phyloP scores from a whole-genome alignment of 1,140 invertebrate species.

The Goniozus legneri region DNA sequence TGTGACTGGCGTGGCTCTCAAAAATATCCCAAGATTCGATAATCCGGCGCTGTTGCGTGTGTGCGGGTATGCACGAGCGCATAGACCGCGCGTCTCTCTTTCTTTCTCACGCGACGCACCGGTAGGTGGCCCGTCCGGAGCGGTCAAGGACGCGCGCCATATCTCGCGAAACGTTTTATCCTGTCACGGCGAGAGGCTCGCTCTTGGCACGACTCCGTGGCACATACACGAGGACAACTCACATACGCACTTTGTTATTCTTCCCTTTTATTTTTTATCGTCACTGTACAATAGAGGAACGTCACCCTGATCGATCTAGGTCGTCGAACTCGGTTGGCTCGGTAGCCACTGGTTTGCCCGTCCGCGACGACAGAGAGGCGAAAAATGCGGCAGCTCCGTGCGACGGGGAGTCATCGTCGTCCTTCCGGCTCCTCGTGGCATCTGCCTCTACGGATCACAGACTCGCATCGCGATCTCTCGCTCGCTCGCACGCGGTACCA shows the following conservation, averaged over 20 bases:
- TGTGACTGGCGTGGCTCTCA: conserved; percentile 2
- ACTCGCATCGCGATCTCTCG: not conserved
- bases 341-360: not conserved
- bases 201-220: too few relatives aligned
- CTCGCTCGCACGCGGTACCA: not conserved
- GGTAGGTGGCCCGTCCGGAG: too few relatives aligned
- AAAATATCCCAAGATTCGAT: too few relatives aligned
- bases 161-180: not conserved
- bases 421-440: conserved; percentile 7
- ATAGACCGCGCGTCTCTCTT: not conserved
- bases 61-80: not conserved
- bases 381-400: conserved; percentile 7
- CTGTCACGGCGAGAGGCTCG: too few relatives aligned
- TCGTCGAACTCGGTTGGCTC: not conserved
- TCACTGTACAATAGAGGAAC: too few relatives aligned
- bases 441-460: not conserved
- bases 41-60: too few relatives aligned
- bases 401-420: conserved; percentile 8
- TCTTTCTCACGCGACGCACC: not conserved
- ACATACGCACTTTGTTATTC: too few relatives aligned
- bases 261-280: too few relatives aligned
- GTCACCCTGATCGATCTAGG: not conserved
- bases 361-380: conserved; percentile 6
- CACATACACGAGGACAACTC: too few relatives aligned
- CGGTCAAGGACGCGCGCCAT: not conserved